These are phyloP conservation scores for Noctuana brunneofusca DNA, from an alignment of 2,888 invertebrate genomes.

Conservation along the genomic window DNA sequence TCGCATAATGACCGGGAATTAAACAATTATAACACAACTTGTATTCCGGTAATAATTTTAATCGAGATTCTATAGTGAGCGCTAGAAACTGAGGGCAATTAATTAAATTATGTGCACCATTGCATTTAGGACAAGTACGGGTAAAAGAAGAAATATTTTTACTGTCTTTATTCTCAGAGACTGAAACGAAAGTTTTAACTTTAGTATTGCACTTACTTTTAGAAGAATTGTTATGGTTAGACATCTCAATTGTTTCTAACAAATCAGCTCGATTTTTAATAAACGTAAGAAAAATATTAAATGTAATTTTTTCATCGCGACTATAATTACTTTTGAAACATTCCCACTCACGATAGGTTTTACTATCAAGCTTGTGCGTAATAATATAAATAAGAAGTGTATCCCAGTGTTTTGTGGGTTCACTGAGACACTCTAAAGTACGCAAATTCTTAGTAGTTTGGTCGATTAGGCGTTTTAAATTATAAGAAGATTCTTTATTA, in stretches of 20 bases:
- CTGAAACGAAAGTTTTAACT: not conserved
- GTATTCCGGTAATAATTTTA: conserved; percentile 3
- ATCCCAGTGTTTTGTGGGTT: not conserved
- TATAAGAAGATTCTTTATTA: not conserved
- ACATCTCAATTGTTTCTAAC: not conserved
- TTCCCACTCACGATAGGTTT: conserved; percentile 8
- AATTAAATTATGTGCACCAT: not conserved
- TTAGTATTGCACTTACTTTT: not conserved
- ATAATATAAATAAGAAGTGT: conserved; percentile 8
- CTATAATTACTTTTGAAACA: not conserved
- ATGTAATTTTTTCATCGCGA: conserved; percentile 1
- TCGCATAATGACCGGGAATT: not conserved
- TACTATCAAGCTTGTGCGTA: conserved; percentile 2
- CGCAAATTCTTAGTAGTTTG: conserved; percentile 8
- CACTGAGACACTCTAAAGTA: conserved; percentile 4
- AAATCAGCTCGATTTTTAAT: not conserved
- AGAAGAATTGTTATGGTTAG: not conserved
- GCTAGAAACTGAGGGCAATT: not conserved
- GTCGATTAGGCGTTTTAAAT: conserved; percentile 1
- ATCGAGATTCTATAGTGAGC: not conserved
- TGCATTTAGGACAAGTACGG: not conserved
- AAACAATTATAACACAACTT: conserved; percentile 6
- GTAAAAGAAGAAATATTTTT: not conserved
- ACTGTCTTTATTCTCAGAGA: not conserved
- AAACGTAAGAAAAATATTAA: not conserved